Evolutionary conservation across 2,113 vertebrate genomes (phyloP), one percentile per base, ranked within the genome.

Genomic region (Malurus cyaneus): DNA sequence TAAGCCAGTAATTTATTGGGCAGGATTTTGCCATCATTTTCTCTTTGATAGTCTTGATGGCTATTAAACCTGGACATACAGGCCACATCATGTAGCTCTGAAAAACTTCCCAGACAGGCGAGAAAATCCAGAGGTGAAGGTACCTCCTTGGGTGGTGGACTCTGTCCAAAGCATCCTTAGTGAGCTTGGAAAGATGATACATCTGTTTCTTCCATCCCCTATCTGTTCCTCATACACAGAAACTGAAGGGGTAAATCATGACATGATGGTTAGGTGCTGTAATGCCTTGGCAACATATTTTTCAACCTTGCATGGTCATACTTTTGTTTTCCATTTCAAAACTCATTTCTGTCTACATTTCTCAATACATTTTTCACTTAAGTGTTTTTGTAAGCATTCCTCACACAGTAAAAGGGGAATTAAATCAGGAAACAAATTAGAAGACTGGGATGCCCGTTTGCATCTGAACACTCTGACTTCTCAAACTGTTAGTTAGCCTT

Each of bases 51-150:
- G 17, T 32, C 57, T 76, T 54, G 59, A 49, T 56, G 54, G 20
- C 16, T 65, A 21, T 85, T 80, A 93, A 95, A 69, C 21, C 18
- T 73, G n/a, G 73, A 76, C 34, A 28, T 85, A 60, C 62, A 89
- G 56, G 67, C 80, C 23, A 71, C 8, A 73, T 53, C 52, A 93
- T 26, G 56, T n/a, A 91, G 66, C 19, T 81, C 59, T 73, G 71
- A 83, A 73, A 84, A 60, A n/a, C 57, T 74, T 74, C 79, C 64
- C 79, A 96, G 64, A 34, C 29, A 52, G 25, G 41, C 54, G 70
- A 31, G 47, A 88, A 89, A 91, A 76, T 19, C 26, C 41, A 64
- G 74, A 89, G 41, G 31, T 57, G 49, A 85, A 78, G 19, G 12
- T 25, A 65, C 9, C n/a, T 86, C 24, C 10, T 28, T 44, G 46